Conservation (phyloP, 92 coral and sea anemone species). For the Epizoanthus ramosus region DNA sequence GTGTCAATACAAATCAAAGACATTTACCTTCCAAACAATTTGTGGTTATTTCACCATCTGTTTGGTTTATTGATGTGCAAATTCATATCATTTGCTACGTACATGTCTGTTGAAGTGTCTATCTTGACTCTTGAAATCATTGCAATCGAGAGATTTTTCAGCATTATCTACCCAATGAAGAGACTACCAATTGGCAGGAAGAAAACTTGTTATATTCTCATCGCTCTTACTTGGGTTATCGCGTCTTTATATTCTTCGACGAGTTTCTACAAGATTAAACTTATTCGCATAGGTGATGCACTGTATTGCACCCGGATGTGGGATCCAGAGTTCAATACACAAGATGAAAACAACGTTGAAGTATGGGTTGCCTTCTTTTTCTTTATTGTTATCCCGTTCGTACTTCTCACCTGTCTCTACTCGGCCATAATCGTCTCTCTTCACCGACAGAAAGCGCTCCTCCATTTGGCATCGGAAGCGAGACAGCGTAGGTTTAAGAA, state of each 20-base stretch:
- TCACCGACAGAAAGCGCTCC: conserved; percentile 2
- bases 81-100: not conserved
- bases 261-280: not conserved
- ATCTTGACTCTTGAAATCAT: not conserved
- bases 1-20: not conserved
- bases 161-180: conserved; percentile 16
- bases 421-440: not conserved
- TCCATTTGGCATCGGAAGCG: not conserved
- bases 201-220: not conserved
- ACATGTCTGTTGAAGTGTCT: not conserved
- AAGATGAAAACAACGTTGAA: not conserved
- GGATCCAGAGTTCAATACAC: not conserved
- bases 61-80: not conserved
- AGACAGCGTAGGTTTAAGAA: not conserved
- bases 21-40: not conserved
- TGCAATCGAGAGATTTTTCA: conserved; percentile 9
- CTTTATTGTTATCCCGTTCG: not conserved
- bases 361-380: not conserved
- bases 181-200: not conserved
- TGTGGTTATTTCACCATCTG: not conserved
- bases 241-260: not conserved
- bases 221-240: not conserved
- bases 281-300: not conserved
- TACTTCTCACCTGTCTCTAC: too few species aligned
- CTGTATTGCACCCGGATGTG: not conserved